Evolutionary conservation across 2,113 vertebrate genomes (phyloP).

Genomic region (Trichomycterus rosablanca): DNA sequence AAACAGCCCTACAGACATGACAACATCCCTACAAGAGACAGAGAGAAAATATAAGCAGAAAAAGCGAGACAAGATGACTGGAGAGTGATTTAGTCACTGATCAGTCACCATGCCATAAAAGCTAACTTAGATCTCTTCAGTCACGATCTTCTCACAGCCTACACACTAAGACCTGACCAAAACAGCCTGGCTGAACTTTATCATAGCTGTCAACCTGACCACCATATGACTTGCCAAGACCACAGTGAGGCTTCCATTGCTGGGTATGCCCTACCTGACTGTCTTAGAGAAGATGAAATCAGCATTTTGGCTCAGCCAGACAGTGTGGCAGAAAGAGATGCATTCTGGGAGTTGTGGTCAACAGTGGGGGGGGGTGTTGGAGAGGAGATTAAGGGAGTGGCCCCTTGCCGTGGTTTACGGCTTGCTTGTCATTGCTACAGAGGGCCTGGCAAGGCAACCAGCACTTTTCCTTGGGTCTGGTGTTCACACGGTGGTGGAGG

Average conservation of each 20-base stretch:
- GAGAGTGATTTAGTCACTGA: not conserved
- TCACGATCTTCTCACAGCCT: not conserved
- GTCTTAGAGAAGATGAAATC: slow-evolving; percentile 30
- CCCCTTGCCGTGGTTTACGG: slow-evolving; percentile 37
- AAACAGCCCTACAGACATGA: too few relatives aligned
- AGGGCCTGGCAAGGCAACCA: slow-evolving; percentile 38
- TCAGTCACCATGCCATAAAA: slow-evolving; percentile 31
- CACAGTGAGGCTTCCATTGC: slow-evolving; percentile 34
- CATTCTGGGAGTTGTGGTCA: slow-evolving; percentile 32
- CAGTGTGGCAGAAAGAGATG: slow-evolving; percentile 20
- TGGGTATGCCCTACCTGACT: slow-evolving; percentile 35
- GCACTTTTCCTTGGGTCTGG: slow-evolving; percentile 46
- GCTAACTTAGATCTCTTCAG: slow-evolving; percentile 11
- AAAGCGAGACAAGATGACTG: not conserved
- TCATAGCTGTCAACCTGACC: slow-evolving; percentile 26
- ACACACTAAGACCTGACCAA: slow-evolving; percentile 17
- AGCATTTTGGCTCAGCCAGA: slow-evolving; percentile 1
- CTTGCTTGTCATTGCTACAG: slow-evolving; percentile 43
- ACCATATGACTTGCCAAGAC: slow-evolving; percentile 22
- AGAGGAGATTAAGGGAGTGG: slow-evolving; percentile 29
- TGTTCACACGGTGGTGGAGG: slow-evolving; percentile 36
- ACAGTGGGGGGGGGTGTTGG: slow-evolving; percentile 1
- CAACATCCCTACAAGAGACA: too few relatives aligned
- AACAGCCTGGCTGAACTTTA: slow-evolving; percentile 40
- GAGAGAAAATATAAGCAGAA: not conserved